Evolutionary conservation across 2,113 vertebrate species (phyloP), one percentile per base, ranked within the genome.

Genomic region (Cyphomyrus plagiostoma): DNA sequence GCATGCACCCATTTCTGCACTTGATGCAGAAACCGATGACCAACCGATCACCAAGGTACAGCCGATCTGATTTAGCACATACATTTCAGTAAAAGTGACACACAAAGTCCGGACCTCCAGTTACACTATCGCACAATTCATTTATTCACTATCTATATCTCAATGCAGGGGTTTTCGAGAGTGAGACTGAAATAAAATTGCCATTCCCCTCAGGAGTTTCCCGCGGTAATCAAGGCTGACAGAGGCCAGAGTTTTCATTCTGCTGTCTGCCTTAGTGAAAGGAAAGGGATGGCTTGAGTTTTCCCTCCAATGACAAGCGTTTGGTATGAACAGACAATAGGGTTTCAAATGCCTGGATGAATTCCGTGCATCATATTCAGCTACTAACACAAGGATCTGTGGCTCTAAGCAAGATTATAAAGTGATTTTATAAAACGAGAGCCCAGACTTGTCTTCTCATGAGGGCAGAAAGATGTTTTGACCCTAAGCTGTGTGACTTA

Each of bases 211-310:
- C 3, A 35, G 17, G 89, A 19, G 19, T 21, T 56, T 45, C 58
- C 82, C 26, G 13, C 48, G 52, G 83, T 89, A 85, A 89, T 89
- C 39, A 66, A 74, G 45, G 46, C 83, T 89, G 89, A 85, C 89
- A 62, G 89, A 84, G 82, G 89, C 35, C 49, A 66, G 0, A n/a
- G 50, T 13, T 46, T 89, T 50, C 53, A 39, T 62, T 42, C 50
- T 30, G 77, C n/a, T 58, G 21, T 86, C 89, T 49, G 13, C 56
- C 53, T 23, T 35, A n/a, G 89, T 23, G 21, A 66, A 46, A 66
- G 53, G 3, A 49, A 48, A 86, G 35, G 50, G 42, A 86, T 26
- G 66, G 45, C 89, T n/a, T 30, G 21, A 19, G 56, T 19, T 84
- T 86, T 39, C 13, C 42, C 45, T 46, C 87, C n/a, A 42, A 23